These are phyloP conservation scores for Drosophila falleni DNA, from an alignment of 2,888 invertebrate genomes.

Conservation along the genomic window DNA sequence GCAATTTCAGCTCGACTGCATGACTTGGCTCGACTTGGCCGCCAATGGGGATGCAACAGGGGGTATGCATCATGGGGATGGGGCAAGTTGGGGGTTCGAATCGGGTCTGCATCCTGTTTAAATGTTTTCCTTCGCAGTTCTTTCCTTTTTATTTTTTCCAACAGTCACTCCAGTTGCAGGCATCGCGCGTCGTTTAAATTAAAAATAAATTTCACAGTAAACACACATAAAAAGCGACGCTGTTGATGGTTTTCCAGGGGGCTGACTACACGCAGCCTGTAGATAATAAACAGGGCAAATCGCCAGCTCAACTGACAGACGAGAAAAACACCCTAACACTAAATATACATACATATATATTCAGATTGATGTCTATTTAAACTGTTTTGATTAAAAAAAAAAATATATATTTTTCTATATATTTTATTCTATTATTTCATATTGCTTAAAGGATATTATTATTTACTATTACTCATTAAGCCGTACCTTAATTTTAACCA, in stretches of 20 bases:
- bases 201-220: conserved; percentile 82
- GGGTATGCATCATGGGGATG: conserved; percentile 3
- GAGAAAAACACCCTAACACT: conserved; percentile 13
- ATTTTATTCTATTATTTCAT: no score
- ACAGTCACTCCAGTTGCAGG: conserved; percentile 49
- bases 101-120: conserved; percentile 71
- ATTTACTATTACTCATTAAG: no score
- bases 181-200: conserved; percentile 71
- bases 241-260: conserved; percentile 41
- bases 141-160: conserved; percentile 17
- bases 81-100: conserved; percentile 7
- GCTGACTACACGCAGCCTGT: conserved; percentile 19
- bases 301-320: conserved; percentile 1
- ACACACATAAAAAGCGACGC: conserved; percentile 76
- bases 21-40: conserved; percentile 65
- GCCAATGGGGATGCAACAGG: conserved; percentile 34
- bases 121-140: conserved; percentile 55
- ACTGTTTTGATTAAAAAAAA: no score
- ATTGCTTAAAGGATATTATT: no score
- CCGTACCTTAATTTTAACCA: no score
- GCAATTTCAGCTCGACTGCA: conserved; percentile 75
- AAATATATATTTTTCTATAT: no score
- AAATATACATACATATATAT: no score
- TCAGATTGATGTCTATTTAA: no score
- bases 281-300: conserved; percentile 37